Percentiles rank a stretch among this genome's conserved stretches.
These are phyloP conservation scores for Vesta saturnalis DNA, from an alignment of 2,888 invertebrate genomes.

Conservation along the genomic window DNA sequence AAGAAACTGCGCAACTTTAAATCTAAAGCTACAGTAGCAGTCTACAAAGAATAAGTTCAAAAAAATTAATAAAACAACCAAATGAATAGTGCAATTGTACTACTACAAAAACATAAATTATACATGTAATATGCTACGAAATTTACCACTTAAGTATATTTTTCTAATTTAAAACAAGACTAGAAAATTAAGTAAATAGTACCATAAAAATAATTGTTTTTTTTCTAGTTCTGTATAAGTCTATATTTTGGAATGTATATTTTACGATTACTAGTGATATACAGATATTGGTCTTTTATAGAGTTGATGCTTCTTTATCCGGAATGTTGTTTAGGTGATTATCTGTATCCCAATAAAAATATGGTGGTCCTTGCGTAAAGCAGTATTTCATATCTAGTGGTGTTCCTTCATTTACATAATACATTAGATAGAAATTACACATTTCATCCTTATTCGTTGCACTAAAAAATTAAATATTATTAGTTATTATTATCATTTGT, in stretches of 20 bases:
- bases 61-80: too few species aligned
- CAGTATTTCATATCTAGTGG: slow-evolving; percentile 84
- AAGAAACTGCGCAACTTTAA: too few species aligned
- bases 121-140: not conserved
- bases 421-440: slow-evolving; percentile 97
- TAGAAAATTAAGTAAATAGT: slow-evolving; percentile 10
- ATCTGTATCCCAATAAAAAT: slow-evolving; percentile 80
- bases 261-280: slow-evolving; percentile 6
- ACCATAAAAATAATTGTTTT: slow-evolving; percentile 8
- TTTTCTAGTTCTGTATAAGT: slow-evolving; percentile 13
- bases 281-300: slow-evolving; percentile 53
- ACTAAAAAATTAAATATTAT: slow-evolving; percentile 53
- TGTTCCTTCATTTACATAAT: slow-evolving; percentile 82
- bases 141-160: not conserved
- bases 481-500: too few species aligned
- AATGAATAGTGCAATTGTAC: too few species aligned
- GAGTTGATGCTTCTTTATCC: slow-evolving; percentile 72
- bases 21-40: too few species aligned
- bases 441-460: slow-evolving; percentile 90
- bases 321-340: slow-evolving; percentile 80
- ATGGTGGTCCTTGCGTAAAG: slow-evolving; percentile 85
- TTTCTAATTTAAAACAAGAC: not conserved
- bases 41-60: too few species aligned
- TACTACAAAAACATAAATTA: too few species aligned
- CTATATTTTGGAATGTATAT: slow-evolving; percentile 20